Evolutionary conservation across 1,140 invertebrate genomes (phyloP).

Genomic region (Musca domestica): DNA sequence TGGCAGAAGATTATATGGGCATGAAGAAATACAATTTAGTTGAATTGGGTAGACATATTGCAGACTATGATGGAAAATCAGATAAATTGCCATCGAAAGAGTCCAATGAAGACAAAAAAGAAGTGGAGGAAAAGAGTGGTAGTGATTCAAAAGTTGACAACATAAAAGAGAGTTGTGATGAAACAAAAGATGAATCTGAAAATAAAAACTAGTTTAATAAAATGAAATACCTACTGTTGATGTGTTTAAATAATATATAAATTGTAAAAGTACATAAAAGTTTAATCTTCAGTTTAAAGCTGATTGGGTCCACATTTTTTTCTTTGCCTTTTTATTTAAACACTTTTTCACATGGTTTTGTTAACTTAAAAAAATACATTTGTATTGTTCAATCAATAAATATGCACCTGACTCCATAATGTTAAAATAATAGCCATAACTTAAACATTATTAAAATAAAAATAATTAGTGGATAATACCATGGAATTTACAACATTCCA

Average conservation of each 20-base stretch:
- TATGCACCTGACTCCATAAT: no score
- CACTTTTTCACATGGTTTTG: no score
- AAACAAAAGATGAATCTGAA: background rate
- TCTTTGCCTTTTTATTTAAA: no score
- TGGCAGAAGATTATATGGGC: conserved; percentile 66
- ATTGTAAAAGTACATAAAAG: no score
- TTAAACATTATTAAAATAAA: background rate
- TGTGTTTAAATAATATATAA: no score
- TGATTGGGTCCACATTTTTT: no score
- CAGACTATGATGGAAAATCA: background rate
- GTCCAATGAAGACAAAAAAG: background rate
- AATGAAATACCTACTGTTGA: no score
- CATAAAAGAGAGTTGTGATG: background rate
- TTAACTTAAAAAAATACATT: no score
- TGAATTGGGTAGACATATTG: conserved; percentile 35
- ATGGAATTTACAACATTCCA: conserved; percentile 9
- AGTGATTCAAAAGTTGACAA: background rate
- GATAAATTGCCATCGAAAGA: background rate
- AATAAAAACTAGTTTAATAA: no score
- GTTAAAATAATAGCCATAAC: no score
- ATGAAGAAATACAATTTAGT: conserved; percentile 70
- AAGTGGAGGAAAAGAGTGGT: background rate
- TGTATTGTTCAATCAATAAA: no score
- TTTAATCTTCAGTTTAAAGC: no score
- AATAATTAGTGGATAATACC: conserved; percentile 53